Base-by-base conservation (phyloP, 1,140 invertebrate genomes). In the Musca vetustissima region DNA sequence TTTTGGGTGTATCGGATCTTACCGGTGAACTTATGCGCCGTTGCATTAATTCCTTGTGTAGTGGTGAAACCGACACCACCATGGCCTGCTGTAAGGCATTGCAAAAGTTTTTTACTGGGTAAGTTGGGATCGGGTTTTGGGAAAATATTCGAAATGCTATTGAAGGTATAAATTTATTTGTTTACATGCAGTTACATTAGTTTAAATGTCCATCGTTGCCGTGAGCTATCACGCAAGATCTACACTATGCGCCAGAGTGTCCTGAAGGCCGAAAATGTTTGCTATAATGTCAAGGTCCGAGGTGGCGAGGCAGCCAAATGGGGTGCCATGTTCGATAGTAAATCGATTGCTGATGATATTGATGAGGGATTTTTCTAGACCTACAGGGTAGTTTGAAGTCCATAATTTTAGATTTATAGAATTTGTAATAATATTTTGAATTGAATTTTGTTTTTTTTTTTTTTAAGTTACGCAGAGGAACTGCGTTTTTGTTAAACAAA, bases 11-110 rank as follows among this genome's bases (percentile, higher is more conserved):
- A 49, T 90, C 91, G 8, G 95, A 97, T 84, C 84, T 96, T 11
- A 95, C 93, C 4, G 95, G 94, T 0, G 94, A 97, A 81, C 77
- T 96, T 22, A 96, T 97, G 94, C 86, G 94, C 67, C 89, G 90
- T 72, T 93, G 93, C 68, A 94, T 97, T 7, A 95, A 92, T 74
- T 91, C 89, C 74, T 86, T 96, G 32, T 89, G 91, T 0, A 86
- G 85, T 69, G 93, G 93, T 0, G 89, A 95, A 73, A 86, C 91
- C n/a, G 86, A 89, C 19, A 88, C 88, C 61, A 93, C 93, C 74
- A 89, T 89, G 76, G 83, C 90, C 65, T 88, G 90, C 4, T 92
- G 91, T 76, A 86, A 87, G 64, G 89, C 92, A 73, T 86, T 95
- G 4, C 88, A 90, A 75, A 77, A 87, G 17, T 88, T 96, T 64